phyloP scores from a whole-genome alignment of 1,140 invertebrate genomes.

The Camponotus floridanus region DNA sequence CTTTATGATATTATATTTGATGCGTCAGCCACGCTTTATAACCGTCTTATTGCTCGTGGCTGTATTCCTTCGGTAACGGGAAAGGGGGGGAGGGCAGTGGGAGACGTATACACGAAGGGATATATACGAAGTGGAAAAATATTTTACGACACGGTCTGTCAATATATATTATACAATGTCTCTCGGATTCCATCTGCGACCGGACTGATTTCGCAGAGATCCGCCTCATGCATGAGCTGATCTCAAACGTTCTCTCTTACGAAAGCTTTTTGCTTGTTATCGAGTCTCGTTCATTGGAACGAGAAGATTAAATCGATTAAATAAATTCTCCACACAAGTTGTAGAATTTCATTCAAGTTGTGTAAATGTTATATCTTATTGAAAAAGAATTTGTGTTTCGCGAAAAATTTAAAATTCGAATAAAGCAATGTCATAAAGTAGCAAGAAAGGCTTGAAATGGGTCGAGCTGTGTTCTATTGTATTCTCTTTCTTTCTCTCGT shows the following conservation, averaged over 20 bases:
- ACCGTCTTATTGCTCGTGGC: slow-evolving; percentile 47
- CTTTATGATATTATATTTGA: slow-evolving; percentile 43
- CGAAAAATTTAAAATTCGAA: not conserved
- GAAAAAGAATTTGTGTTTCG: not conserved
- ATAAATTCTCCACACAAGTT: not conserved
- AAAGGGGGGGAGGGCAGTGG: not conserved
- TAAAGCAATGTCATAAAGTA: slow-evolving; percentile 1
- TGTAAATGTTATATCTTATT: not conserved
- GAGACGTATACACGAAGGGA: slow-evolving; percentile 6
- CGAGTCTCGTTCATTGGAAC: not conserved
- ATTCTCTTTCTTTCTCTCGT: slow-evolving; percentile 34
- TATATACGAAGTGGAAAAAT: slow-evolving; percentile 52
- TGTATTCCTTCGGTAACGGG: slow-evolving; percentile 3
- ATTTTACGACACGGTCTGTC: slow-evolving; percentile 36
- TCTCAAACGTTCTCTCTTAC: not conserved
- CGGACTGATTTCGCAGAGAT: not conserved
- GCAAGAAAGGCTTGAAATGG: slow-evolving; percentile 18
- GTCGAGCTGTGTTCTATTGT: slow-evolving; percentile 47
- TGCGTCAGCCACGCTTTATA: slow-evolving; percentile 53
- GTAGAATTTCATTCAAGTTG: not conserved
- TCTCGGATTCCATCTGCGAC: slow-evolving; percentile 17
- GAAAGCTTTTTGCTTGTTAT: not conserved
- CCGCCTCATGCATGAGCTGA: not conserved
- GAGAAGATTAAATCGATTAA: not conserved
- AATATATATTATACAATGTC: not conserved